These are phyloP conservation scores for Parnassius glacialis DNA, from an alignment of 2,888 invertebrate species.

Conservation along the genomic window DNA sequence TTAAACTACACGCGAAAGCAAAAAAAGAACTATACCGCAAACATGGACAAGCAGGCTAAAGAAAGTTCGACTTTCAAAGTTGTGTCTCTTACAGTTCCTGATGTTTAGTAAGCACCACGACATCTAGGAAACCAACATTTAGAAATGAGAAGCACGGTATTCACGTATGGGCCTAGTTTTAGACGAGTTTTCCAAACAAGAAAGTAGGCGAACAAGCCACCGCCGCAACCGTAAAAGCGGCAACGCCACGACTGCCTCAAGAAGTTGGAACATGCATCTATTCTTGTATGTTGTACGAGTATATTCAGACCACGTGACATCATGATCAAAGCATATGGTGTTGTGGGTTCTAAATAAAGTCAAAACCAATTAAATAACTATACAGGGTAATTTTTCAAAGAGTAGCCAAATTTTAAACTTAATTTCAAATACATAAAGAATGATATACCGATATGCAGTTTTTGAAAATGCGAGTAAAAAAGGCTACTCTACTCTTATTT, in stretches of 20 bases:
- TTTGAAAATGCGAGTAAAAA: too few species aligned
- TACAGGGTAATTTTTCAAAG: too few species aligned
- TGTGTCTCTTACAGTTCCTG: slow-evolving; percentile 15
- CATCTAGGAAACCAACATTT: slow-evolving; percentile 52
- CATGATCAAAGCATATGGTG: too few species aligned
- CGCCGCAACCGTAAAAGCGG: slow-evolving; percentile 43
- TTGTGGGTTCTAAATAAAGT: too few species aligned
- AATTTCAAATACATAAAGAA: too few species aligned
- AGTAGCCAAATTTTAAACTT: too few species aligned
- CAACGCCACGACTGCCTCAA: slow-evolving; percentile 39
- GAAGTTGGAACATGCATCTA: slow-evolving; percentile 28
- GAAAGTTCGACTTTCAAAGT: slow-evolving; percentile 22
- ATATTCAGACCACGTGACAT: too few species aligned
- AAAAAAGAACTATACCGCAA: slow-evolving; percentile 12
- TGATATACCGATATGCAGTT: too few species aligned
- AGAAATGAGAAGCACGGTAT: slow-evolving; percentile 57
- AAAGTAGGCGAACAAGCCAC: slow-evolving; percentile 68
- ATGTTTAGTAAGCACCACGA: slow-evolving; percentile 26
- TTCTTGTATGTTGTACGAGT: slow-evolving; percentile 2
- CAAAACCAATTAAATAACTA: too few species aligned
- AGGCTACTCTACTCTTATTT: too few species aligned
- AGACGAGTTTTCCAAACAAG: slow-evolving; percentile 73
- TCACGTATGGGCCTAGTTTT: slow-evolving; percentile 62
- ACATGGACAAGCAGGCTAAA: slow-evolving; percentile 7
- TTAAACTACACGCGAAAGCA: neutral